These are phyloP conservation scores for Drymodes brunneopygia DNA, from an alignment of 2,113 vertebrate genomes.

Conservation along the genomic window DNA sequence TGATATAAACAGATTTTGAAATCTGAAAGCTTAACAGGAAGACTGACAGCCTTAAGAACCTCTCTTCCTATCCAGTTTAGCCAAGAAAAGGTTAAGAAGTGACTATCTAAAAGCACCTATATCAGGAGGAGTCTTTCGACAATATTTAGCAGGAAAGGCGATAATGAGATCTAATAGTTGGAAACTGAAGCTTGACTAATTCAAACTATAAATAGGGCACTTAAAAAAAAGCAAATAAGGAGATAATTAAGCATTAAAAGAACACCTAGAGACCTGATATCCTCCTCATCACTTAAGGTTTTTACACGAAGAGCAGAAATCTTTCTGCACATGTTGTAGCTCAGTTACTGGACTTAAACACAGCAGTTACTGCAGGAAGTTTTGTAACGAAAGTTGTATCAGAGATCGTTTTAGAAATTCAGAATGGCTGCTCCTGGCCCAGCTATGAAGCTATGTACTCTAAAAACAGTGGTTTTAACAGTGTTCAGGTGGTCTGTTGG, in stretches of 20 bases:
- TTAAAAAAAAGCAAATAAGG: constrained; percentile 44
- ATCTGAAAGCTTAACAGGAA: neutral
- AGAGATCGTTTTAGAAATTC: neutral
- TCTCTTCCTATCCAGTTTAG: neutral
- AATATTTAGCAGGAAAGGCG: constrained; percentile 60
- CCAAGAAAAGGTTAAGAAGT: constrained; percentile 47
- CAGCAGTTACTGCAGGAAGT: neutral
- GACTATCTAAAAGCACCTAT: constrained; percentile 35
- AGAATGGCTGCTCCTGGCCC: neutral
- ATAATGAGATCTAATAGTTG: constrained; percentile 62
- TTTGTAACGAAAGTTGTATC: neutral
- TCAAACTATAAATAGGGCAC: constrained; percentile 62
- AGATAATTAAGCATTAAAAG: constrained; percentile 54
- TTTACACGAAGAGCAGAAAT: neutral
- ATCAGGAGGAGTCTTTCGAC: constrained; percentile 42
- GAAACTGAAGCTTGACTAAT: constrained; percentile 57
- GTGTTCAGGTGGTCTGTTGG: neutral
- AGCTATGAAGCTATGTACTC: neutral
- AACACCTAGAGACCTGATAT: constrained; percentile 24
- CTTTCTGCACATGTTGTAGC: neutral
- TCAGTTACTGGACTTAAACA: neutral
- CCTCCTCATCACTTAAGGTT: neutral
- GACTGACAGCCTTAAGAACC: neutral
- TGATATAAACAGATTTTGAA: neutral
- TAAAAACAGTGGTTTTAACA: neutral